Base-by-base conservation (phyloP, 2,797 vertebrate genomes). In the Betta splendens region DNA sequence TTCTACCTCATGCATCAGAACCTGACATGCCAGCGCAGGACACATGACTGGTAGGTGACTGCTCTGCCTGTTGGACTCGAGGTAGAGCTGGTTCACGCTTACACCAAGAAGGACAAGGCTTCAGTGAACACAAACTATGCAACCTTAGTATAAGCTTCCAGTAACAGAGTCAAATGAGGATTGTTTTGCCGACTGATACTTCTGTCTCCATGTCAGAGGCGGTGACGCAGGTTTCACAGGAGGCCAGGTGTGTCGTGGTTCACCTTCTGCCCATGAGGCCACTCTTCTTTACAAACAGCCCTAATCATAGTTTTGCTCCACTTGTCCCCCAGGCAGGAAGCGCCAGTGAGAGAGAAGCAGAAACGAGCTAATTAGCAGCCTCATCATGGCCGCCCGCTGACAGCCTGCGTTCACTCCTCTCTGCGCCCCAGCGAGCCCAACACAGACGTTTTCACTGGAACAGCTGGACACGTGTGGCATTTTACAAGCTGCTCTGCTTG, bases 261-360 rank as follows among this genome's bases (percentile, higher is more conserved):
- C n/a, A n/a, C n/a, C n/a, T n/a, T n/a, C n/a, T 2, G 4, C 36
- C 28, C 9, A n/a, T 65, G 78, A 75, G 66, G 64, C 66, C 47
- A 56, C 47, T 64, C 17, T 32, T 32, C 7, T 8, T 47, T 51
- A 50, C 55, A 56, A 78, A 57, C 53, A 38, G 20, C 10, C 44
- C 62, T 63, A 58, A 70, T 72, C 69, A 64, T 54, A 71, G 59
- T 38, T 15, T 23, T 46, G 45, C 59, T 69, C 48, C 22, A 28
- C 39, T 58, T 46, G 18, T 62, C 53, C 57, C 64, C 38, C 48
- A 54, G 39, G 36, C 21, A 2, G 37, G 29, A 18, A 54, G 29
- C n/a, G n/a, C n/a, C n/a, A 42, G 31, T 3, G 36, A 32, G 36
- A 1, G n/a, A 28, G 23, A 54, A 21, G 46, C 23, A 49, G 10